These are phyloP conservation scores for Coecobrya sp. DNA, from an alignment of 2,888 invertebrate species.

Conservation along the genomic window DNA sequence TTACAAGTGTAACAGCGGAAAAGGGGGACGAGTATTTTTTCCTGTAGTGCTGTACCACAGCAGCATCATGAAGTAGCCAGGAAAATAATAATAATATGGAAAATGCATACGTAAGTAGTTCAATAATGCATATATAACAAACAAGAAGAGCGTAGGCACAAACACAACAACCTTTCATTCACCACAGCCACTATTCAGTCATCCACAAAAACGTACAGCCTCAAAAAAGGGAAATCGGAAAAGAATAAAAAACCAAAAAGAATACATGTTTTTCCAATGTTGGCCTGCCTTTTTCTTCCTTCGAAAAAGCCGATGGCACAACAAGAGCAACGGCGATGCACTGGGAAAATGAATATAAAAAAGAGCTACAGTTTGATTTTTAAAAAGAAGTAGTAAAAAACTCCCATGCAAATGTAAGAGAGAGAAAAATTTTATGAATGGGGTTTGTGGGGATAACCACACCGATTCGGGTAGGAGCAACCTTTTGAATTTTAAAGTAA, in stretches of 20 bases:
- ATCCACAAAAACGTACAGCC: constrained; percentile 66
- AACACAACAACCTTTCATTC: constrained; percentile 51
- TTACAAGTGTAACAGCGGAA: constrained; percentile 53
- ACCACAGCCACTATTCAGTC: constrained; percentile 63
- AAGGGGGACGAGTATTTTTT: constrained; percentile 11
- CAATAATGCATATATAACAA: constrained; percentile 71
- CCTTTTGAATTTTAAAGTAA: constrained; percentile 71
- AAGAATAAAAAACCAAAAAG: constrained; percentile 48
- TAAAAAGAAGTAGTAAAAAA: constrained; percentile 11
- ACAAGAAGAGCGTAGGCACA: neutral
- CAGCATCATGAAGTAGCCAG: constrained; percentile 9
- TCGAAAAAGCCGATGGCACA: constrained; percentile 63
- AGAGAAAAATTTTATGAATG: neutral
- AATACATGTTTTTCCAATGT: constrained; percentile 30
- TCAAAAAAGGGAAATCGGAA: constrained; percentile 53
- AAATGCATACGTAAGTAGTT: constrained; percentile 77
- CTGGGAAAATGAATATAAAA: constrained; percentile 24
- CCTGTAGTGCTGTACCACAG: constrained; percentile 14
- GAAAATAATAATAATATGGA: constrained; percentile 68
- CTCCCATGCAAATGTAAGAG: constrained; percentile 61
- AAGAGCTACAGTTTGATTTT: constrained; percentile 73
- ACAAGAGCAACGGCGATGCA: neutral
- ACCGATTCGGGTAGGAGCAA: neutral
- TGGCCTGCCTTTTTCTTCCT: neutral
- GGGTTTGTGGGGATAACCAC: neutral